Evolutionary conservation across 2,888 invertebrate species (phyloP).

Genomic region (Acrobasis consociella): DNA sequence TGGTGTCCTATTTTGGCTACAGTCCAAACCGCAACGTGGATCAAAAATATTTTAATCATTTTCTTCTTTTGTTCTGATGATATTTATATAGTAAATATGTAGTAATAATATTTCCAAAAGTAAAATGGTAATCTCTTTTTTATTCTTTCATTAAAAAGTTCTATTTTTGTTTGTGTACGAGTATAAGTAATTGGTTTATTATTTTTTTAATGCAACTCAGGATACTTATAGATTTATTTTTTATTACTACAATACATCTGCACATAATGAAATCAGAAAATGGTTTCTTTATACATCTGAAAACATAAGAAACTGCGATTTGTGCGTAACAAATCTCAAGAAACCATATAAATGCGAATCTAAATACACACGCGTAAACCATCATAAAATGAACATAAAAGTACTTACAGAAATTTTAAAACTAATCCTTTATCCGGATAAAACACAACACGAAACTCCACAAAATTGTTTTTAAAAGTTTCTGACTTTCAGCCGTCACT

Average conservation of each 20-base stretch:
- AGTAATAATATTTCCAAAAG: too few species aligned
- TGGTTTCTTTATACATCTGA: too few species aligned
- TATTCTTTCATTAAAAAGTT: too few species aligned
- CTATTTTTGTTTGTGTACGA: too few species aligned
- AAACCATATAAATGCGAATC: neutral
- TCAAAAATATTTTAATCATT: neutral
- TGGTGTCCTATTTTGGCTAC: neutral
- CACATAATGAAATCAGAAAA: too few species aligned
- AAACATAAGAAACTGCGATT: neutral
- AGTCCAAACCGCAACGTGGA: neutral
- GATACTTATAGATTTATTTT: too few species aligned
- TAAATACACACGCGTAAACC: neutral
- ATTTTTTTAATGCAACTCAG: too few species aligned
- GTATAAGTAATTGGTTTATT: too few species aligned
- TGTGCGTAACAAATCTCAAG: neutral
- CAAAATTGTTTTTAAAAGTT: slow-evolving; percentile 29
- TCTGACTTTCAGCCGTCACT: neutral
- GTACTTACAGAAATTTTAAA: neutral
- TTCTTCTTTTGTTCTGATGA: neutral
- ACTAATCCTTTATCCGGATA: slow-evolving; percentile 10
- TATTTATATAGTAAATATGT: neutral
- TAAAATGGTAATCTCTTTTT: too few species aligned
- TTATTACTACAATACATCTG: too few species aligned
- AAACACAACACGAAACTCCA: slow-evolving; percentile 44
- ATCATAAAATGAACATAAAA: neutral